Evolutionary conservation across 2,113 vertebrate species (phyloP), one percentile per base, ranked within the genome.

Genomic region (Sapajus apella): DNA sequence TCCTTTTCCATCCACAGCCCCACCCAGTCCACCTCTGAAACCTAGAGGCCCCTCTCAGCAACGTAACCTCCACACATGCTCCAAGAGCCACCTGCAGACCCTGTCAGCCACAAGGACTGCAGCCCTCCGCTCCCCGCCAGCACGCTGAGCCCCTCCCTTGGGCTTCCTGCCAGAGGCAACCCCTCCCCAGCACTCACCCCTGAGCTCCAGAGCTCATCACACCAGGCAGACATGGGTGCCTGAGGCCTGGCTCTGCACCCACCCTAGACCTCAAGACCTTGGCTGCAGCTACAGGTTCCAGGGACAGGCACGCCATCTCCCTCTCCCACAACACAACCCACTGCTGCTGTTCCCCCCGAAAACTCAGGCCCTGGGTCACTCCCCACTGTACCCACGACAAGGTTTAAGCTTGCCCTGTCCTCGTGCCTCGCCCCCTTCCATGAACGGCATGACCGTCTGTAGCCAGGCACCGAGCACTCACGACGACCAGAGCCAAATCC

Each of bases 361-460:
- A 9, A 9, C 75, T 66, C 75, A 37, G 58, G 30, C 13, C 3
- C 23, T 23, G 50, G 8, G 0, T 11, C 50, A 68, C 35, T 37
- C 30, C 17, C 43, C 43, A 1, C 4, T 1, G 13, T 30, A 20
- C 11, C 11, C 30, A 9, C 16, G 3, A 13, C 12, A 40, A 40
- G 37, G 4, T 16, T 61, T 1, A 40, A 70, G 30, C 87, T 47
- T 27, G 40, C 43, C 45, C 64, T 35, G 40, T 58, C 68, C 13
- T 64, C 61, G 30, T 12, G 1, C 8, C 25, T 73, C 13, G 10
- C 56, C 76, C 17, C 45, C 47, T 40, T 8, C n/a, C 47, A 17
- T 17, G 27, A 56, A 32, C 4, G 7, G 12, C 1, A 12, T 0
- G 4, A 37, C 23, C 20, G 3, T 30, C 18, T 2, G 37, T 27